Base-by-base conservation (phyloP, 2,113 vertebrate genomes). In the Aphelocoma coerulescens region DNA sequence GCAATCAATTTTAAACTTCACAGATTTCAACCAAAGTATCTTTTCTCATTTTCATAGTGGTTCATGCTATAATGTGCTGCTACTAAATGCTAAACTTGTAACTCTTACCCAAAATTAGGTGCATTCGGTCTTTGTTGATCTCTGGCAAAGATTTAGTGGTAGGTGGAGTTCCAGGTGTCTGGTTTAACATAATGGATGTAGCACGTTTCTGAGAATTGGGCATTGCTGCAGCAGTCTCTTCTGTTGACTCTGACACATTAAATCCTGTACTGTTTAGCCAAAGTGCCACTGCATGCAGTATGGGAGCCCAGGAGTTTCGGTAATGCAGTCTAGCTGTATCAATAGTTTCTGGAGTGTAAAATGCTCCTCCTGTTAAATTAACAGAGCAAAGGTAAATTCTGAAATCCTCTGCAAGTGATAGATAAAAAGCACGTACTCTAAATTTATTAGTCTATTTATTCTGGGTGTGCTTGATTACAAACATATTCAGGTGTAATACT, bases 321-420 rank as follows among this genome's bases (percentile, higher is more conserved):
- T 99, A 99, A 96, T 99, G 99, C 76, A 99, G 97, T 62, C 99
- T 97, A 6, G 99, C 99, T 37, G 98, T 99, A 94, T 99, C 99
- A 89, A 99, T 99, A 18, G 99, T 99, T 98, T 99, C 99, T 14
- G 99, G 99, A 67, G 99, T 99, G 93, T 99, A 99, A 98, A 99
- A 99, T 2, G 99, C 99, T 91, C 99, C 99, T 77, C 99, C 99
- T 99, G 93, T 74, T 66, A 97, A 92, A 89, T 61, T 68, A 94
- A 63, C 48, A 92, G 87, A 91, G 43, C 24, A 94, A 94, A 88
- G 21, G 26, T n/a, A 63, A 88, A 76, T 57, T 88, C 59, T 71
- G 61, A 92, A 79, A 37, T 66, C 66, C 26, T 80, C 65, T 80
- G 13, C 27, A 69, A 85, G 44, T 28, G 89, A 75, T 0, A 85